A percentile compares a stretch with the other conserved stretches of the same genome.
Conservation (phyloP, 2,888 invertebrate genomes). For the Meganola albula region DNA sequence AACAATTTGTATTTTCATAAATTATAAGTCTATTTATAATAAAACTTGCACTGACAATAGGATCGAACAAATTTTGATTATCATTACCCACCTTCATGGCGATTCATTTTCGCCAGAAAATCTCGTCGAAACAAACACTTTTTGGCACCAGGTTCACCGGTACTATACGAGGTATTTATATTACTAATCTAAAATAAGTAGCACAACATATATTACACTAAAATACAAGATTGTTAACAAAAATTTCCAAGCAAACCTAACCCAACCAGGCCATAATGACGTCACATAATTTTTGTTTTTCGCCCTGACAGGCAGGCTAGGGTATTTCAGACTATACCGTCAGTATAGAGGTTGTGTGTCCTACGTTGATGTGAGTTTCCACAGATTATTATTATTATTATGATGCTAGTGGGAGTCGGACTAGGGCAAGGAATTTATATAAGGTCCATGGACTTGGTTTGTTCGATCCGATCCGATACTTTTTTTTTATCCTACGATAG, state of each 20-base stretch:
- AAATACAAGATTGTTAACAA: slow-evolving; percentile 81
- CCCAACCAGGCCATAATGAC: slow-evolving; percentile 84
- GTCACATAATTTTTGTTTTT: slow-evolving; percentile 78
- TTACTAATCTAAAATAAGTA: slow-evolving; percentile 74
- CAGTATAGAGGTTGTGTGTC: too few species aligned
- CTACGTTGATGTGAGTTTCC: too few species aligned
- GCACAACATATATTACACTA: slow-evolving; percentile 79
- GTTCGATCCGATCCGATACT: too few species aligned
- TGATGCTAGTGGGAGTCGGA: too few species aligned
- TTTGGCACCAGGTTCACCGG: slow-evolving; percentile 69
- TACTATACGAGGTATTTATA: slow-evolving; percentile 73
- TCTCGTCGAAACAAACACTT: slow-evolving; percentile 64
- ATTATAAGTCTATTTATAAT: slow-evolving; percentile 46
- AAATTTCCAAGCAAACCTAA: slow-evolving; percentile 83
- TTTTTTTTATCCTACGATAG: too few species aligned
- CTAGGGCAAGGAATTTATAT: too few species aligned
- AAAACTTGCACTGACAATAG: slow-evolving; percentile 69
- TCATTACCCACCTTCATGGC: slow-evolving; percentile 93
- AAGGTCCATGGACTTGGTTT: too few species aligned
- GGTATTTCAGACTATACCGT: not conserved
- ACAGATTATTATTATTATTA: too few species aligned
- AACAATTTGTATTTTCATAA: slow-evolving; percentile 36
- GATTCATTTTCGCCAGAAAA: slow-evolving; percentile 87
- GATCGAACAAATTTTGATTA: slow-evolving; percentile 76
- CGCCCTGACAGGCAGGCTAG: slow-evolving; percentile 28